Evolutionary conservation across 2,797 vertebrate genomes (phyloP).

Genomic region (Garrulus glandarius): DNA sequence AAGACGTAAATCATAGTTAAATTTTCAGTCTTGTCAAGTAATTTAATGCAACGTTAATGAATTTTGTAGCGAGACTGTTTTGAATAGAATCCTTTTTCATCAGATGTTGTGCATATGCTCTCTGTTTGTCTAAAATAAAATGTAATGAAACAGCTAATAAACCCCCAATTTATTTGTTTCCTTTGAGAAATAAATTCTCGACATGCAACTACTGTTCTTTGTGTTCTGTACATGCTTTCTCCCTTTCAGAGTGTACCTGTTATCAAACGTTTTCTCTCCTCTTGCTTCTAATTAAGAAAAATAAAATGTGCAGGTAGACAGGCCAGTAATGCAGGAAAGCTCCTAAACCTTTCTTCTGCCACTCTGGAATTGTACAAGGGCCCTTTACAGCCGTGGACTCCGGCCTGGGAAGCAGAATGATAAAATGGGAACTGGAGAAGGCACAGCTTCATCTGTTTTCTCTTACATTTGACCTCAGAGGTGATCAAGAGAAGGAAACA

Average conservation of each 20-base stretch:
- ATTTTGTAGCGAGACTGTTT: constrained; percentile 66
- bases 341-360: neutral
- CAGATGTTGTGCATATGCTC: constrained; percentile 71
- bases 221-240: constrained; percentile 51
- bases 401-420: neutral
- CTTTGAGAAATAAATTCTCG: constrained; percentile 62
- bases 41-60: constrained; percentile 70
- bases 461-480: neutral
- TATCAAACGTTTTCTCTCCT: constrained; percentile 30
- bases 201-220: constrained; percentile 59
- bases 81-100: constrained; percentile 71
- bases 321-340: neutral
- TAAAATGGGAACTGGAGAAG: neutral
- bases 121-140: constrained; percentile 75
- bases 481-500: neutral
- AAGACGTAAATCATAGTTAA: constrained; percentile 69
- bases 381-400: neutral
- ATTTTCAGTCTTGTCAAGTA: constrained; percentile 67
- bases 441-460: neutral
- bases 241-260: constrained; percentile 37
- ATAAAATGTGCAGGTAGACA: neutral
- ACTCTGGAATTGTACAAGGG: neutral
- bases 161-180: constrained; percentile 70
- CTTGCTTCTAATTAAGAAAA: constrained; percentile 39
- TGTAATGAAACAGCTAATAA: constrained; percentile 82